Percentiles rank a stretch among this genome's conserved stretches.
Conservation (phyloP, 2,113 vertebrate species). For the Parus major region DNA sequence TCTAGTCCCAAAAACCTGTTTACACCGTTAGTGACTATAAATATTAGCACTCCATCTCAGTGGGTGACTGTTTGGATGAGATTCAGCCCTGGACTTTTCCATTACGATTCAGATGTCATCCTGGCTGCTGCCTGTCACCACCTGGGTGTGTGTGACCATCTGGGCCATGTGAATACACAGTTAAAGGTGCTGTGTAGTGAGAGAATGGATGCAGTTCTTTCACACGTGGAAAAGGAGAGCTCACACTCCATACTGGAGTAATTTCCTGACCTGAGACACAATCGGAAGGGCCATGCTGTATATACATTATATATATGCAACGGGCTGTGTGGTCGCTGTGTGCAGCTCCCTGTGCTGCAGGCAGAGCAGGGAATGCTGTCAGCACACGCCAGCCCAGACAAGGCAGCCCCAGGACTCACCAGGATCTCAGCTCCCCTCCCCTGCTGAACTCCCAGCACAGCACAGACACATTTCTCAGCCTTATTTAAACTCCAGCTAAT, state of each 20-base stretch:
- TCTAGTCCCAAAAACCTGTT: neutral
- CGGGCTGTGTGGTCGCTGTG: neutral
- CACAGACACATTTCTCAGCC: neutral
- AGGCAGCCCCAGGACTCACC: neutral
- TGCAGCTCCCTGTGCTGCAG: neutral
- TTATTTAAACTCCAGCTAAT: neutral
- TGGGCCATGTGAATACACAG: neutral
- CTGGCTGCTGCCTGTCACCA: neutral
- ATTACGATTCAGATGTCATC: neutral
- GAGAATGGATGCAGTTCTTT: neutral
- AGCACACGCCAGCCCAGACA: neutral
- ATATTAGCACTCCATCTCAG: neutral
- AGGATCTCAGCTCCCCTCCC: too few species aligned
- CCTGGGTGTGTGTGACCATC: neutral
- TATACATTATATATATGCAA: too few species aligned
- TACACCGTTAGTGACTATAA: neutral
- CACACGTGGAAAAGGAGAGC: accelerated
- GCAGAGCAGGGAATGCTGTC: neutral
- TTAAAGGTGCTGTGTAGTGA: neutral
- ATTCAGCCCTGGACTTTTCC: neutral
- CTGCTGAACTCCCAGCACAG: neutral
- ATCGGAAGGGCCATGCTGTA: neutral
- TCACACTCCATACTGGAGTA: neutral
- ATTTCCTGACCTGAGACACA: neutral
- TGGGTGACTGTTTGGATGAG: neutral